These are phyloP conservation scores for Oxyteleia sp. DNA, from an alignment of 2,888 invertebrate genomes.

Conservation along the genomic window DNA sequence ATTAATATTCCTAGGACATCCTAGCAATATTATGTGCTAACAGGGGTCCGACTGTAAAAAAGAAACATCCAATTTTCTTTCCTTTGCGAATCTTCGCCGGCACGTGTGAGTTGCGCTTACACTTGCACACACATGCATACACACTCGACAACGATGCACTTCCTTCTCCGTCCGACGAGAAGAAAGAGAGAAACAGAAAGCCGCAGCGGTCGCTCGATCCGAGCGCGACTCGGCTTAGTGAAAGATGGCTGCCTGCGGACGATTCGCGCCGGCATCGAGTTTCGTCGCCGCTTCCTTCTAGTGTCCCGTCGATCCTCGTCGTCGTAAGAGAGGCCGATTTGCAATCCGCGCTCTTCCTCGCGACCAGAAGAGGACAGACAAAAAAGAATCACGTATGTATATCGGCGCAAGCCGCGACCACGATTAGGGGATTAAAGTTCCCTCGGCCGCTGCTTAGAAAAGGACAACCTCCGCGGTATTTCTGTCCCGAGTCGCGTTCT, in stretches of 20 bases:
- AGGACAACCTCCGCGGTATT: slow-evolving; percentile 34
- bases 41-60: too few species aligned
- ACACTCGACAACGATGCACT: neutral
- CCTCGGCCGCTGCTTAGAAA: slow-evolving; percentile 20
- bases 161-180: slow-evolving; percentile 25
- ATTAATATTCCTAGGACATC: too few species aligned
- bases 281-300: slow-evolving; percentile 15
- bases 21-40: too few species aligned
- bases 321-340: neutral
- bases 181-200: slow-evolving; percentile 24
- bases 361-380: neutral
- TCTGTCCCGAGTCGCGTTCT: slow-evolving; percentile 13
- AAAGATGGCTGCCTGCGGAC: slow-evolving; percentile 47
- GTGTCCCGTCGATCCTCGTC: slow-evolving; percentile 18
- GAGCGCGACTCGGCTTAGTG: slow-evolving; percentile 17
- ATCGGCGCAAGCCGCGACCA: neutral
- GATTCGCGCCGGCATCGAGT: slow-evolving; percentile 47
- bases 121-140: neutral
- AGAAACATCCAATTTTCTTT: too few species aligned
- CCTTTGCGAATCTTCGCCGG: too few species aligned
- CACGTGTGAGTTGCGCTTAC: too few species aligned
- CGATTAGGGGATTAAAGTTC: neutral
- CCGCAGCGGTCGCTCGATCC: neutral
- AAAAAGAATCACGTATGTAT: slow-evolving; percentile 24
- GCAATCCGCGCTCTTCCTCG: neutral